These are phyloP conservation scores for Idaea biselata DNA, from an alignment of 2,888 invertebrate genomes.

Conservation along the genomic window DNA sequence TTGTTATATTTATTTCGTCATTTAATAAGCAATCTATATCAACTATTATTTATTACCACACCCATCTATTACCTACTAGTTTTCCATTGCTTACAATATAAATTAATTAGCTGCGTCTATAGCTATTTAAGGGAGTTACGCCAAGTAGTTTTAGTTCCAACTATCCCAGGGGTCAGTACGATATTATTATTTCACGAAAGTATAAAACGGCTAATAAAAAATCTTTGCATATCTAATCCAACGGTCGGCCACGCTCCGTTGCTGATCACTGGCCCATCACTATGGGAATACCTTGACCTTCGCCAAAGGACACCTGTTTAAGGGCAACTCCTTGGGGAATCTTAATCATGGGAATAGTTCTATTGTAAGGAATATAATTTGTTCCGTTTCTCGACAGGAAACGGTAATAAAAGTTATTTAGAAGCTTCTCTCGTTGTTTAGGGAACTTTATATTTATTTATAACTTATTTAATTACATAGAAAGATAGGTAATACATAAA, in stretches of 20 bases:
- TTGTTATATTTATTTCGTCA: too few species aligned
- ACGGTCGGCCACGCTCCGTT: constrained; percentile 66
- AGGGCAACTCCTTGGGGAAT: constrained; percentile 61
- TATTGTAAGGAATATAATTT: constrained; percentile 34
- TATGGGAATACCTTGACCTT: constrained; percentile 76
- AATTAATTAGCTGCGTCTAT: neutral
- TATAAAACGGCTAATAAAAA: constrained; percentile 13
- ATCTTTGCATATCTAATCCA: constrained; percentile 44
- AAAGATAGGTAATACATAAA: too few species aligned
- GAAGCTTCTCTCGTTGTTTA: constrained; percentile 3
- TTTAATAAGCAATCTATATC: too few species aligned
- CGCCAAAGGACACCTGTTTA: constrained; percentile 68
- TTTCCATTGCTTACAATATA: neutral
- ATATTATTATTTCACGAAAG: neutral
- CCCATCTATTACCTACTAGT: too few species aligned
- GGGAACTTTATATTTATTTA: neutral
- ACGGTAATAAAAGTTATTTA: constrained; percentile 10
- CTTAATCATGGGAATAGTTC: constrained; percentile 71
- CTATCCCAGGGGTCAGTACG: neutral
- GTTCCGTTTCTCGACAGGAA: constrained; percentile 15
- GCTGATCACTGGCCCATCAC: constrained; percentile 62
- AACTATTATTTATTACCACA: too few species aligned
- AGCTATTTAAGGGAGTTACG: neutral
- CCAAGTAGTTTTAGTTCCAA: neutral
- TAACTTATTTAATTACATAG: too few species aligned